phyloP scores from a whole-genome alignment of 2,113 vertebrate species.

The Atlantisia rogersi region DNA sequence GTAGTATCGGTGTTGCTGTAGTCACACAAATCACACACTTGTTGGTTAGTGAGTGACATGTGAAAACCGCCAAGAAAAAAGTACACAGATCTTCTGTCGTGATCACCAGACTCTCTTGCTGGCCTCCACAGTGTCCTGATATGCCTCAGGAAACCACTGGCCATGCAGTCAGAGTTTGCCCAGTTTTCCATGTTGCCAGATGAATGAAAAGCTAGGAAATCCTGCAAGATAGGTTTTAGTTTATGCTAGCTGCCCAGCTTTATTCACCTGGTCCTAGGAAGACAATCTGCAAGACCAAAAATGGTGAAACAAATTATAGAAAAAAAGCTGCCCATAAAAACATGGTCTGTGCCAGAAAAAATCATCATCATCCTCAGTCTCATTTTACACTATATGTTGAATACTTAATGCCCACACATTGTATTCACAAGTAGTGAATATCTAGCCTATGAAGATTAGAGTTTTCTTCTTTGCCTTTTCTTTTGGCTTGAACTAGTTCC shows the following conservation, averaged over 20 bases:
- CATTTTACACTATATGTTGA: not conserved
- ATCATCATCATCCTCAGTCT: not conserved
- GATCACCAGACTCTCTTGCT: not conserved
- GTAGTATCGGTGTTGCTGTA: not conserved
- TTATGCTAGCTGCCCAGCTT: not conserved
- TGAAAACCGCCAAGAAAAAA: not conserved
- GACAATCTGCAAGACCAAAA: not conserved
- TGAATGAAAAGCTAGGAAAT: not conserved
- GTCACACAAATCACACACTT: not conserved
- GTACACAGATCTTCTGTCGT: fast-evolving
- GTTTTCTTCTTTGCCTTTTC: not conserved
- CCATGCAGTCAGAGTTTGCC: not conserved
- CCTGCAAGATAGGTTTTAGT: not conserved
- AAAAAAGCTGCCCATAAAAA: not conserved
- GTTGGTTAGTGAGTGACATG: not conserved
- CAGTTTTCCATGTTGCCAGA: not conserved
- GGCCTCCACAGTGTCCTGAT: not conserved
- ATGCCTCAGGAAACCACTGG: not conserved
- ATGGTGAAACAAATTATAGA: not conserved
- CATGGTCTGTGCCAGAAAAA: not conserved
- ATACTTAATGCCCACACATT: not conserved
- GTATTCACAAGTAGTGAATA: too few species aligned
- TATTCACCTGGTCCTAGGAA: not conserved
- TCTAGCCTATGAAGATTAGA: not conserved
- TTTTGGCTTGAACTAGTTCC: not conserved